Conservation (phyloP, 2,888 invertebrate genomes). For the Drosophila mimetica region DNA sequence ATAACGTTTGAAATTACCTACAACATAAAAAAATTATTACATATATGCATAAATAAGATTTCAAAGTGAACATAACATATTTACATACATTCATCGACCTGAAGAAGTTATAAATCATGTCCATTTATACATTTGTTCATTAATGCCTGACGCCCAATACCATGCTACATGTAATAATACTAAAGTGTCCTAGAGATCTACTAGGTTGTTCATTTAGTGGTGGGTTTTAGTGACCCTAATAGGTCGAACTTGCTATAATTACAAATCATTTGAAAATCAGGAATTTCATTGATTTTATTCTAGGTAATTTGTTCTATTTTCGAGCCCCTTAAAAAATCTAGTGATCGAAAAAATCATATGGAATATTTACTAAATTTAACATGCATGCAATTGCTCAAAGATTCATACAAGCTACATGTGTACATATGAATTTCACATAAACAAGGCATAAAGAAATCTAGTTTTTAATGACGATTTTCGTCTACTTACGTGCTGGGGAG, state of each 20-base stretch:
- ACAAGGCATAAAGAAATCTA: constrained; percentile 37
- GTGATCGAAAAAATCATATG: neutral
- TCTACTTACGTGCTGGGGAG: constrained; percentile 79
- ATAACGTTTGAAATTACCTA: too few species aligned
- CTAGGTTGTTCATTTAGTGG: too few species aligned
- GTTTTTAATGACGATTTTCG: constrained; percentile 44
- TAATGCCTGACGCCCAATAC: neutral
- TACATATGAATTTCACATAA: constrained; percentile 14
- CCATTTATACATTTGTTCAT: neutral
- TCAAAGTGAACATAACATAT: too few species aligned
- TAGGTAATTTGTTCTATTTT: too few species aligned
- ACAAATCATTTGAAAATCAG: too few species aligned
- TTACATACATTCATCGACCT: too few species aligned
- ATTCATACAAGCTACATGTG: constrained; percentile 1
- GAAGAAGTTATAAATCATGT: neutral
- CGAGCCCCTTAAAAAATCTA: neutral
- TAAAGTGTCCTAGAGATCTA: too few species aligned
- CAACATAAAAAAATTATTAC: too few species aligned
- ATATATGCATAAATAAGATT: too few species aligned
- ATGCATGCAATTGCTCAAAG: neutral
- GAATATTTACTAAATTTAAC: neutral
- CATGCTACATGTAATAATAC: neutral
- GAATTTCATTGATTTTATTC: too few species aligned
- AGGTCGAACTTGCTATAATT: too few species aligned
- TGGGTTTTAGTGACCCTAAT: too few species aligned